These are phyloP conservation scores for Hydropsyche tenuis DNA, from an alignment of 1,140 invertebrate genomes.

Conservation along the genomic window DNA sequence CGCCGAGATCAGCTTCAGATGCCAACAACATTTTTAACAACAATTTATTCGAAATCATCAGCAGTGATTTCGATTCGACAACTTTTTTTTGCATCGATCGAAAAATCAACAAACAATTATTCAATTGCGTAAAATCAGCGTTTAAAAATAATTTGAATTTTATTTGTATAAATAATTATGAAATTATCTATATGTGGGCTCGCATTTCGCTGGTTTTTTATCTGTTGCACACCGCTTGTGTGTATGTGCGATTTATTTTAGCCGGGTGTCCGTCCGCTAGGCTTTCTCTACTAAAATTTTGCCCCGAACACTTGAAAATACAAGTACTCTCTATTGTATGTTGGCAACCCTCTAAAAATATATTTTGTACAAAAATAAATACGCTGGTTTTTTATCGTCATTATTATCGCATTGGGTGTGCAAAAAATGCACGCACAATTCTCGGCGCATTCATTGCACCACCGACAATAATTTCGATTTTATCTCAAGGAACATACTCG, in stretches of 20 bases:
- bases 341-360: constrained; percentile 48
- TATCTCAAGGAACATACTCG: too few relatives aligned
- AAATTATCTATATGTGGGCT: neutral
- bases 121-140: too few relatives aligned
- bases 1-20: constrained; percentile 23
- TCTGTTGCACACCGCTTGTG: too few relatives aligned
- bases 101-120: too few relatives aligned
- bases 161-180: neutral
- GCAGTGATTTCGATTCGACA: neutral
- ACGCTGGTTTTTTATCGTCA: constrained; percentile 48
- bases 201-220: too few relatives aligned
- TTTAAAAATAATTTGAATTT: neutral
- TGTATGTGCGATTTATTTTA: constrained; percentile 15
- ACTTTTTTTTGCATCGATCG: too few relatives aligned
- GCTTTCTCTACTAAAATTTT: constrained; percentile 37
- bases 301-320: constrained; percentile 46
- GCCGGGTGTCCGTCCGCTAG: constrained; percentile 45
- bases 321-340: constrained; percentile 49
- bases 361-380: constrained; percentile 51
- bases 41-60: neutral
- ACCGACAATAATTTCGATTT: too few relatives aligned
- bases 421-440: constrained; percentile 15
- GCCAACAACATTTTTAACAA: constrained; percentile 25
- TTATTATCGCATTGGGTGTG: constrained; percentile 42
- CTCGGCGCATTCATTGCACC: neutral